Percentiles rank a stretch among this genome's conserved stretches.
These are phyloP conservation scores for Trachelus tabidus DNA, from an alignment of 2,888 invertebrate genomes.

Conservation along the genomic window DNA sequence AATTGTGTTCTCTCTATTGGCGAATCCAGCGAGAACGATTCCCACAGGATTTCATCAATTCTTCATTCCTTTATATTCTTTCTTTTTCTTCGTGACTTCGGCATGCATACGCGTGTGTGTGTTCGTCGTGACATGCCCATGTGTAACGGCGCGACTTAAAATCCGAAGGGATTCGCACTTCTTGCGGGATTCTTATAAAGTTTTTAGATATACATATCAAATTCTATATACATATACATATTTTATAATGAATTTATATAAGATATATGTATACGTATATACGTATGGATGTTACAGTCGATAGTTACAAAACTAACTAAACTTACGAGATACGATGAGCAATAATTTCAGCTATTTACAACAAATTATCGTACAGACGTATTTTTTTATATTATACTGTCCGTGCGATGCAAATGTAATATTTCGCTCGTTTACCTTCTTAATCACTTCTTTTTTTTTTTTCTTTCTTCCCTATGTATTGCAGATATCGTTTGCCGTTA, in stretches of 20 bases:
- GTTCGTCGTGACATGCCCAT: neutral
- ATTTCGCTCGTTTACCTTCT: neutral
- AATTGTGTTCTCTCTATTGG: neutral
- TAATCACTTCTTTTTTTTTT: neutral
- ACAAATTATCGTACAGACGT: constrained; percentile 62
- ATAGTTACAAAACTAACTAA: constrained; percentile 63
- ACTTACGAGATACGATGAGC: constrained; percentile 63
- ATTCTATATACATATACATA: constrained; percentile 5
- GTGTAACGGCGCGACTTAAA: neutral
- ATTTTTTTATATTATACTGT: constrained; percentile 26
- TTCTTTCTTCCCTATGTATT: constrained; percentile 4
- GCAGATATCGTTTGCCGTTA: constrained; percentile 6
- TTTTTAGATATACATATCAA: neutral
- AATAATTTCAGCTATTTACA: constrained; percentile 64
- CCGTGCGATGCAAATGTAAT: constrained; percentile 33
- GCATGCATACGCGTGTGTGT: constrained; percentile 27
- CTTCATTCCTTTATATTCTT: neutral
- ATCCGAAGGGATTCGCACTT: neutral
- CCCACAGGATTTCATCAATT: neutral
- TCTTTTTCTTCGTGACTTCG: constrained; percentile 23
- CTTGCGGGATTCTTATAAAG: neutral
- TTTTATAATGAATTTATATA: constrained; percentile 38
- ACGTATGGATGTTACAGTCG: constrained; percentile 45
- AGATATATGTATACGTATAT: constrained; percentile 23
- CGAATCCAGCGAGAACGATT: neutral